phyloP scores from a whole-genome alignment of 2,888 invertebrate species.

The Xanthia icteritia region DNA sequence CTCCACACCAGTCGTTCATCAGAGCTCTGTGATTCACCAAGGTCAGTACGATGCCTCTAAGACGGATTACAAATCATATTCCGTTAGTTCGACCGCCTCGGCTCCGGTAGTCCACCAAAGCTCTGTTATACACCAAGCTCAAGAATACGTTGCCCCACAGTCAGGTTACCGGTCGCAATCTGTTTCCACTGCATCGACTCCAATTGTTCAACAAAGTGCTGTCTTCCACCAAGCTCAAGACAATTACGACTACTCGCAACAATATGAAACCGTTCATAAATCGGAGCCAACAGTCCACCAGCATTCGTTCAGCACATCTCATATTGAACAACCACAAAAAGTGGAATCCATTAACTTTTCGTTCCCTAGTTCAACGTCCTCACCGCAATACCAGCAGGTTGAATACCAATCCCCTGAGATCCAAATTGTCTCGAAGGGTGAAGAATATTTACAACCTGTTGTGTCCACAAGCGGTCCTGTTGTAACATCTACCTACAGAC shows the following conservation, averaged over 20 bases:
- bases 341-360: conserved; percentile 81
- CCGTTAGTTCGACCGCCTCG: conserved; percentile 75
- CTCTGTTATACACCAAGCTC: conserved; percentile 73
- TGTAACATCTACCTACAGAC: conserved; percentile 78
- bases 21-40: conserved; percentile 73
- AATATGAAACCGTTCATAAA: conserved; percentile 69
- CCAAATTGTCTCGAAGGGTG: conserved; percentile 82
- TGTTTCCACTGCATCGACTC: conserved; percentile 74
- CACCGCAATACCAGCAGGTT: conserved; percentile 78
- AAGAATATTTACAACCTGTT: conserved; percentile 85
- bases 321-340: conserved; percentile 75
- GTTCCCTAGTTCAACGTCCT: conserved; percentile 75
- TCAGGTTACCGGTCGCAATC: conserved; percentile 75
- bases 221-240: conserved; percentile 71
- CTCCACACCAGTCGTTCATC: conserved; percentile 75
- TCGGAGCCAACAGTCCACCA: conserved; percentile 67
- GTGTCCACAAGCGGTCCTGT: conserved; percentile 74
- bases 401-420: conserved; percentile 83
- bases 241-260: conserved; percentile 73
- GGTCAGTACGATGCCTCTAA: conserved; percentile 76
- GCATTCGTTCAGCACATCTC: conserved; percentile 77
- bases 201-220: conserved; percentile 63
- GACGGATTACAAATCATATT: conserved; percentile 75
- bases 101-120: conserved; percentile 78
- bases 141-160: conserved; percentile 78